Percentiles rank a stretch among this genome's conserved stretches.
Conservation (phyloP, 2,888 invertebrate species). For the Trichacis sp. region DNA sequence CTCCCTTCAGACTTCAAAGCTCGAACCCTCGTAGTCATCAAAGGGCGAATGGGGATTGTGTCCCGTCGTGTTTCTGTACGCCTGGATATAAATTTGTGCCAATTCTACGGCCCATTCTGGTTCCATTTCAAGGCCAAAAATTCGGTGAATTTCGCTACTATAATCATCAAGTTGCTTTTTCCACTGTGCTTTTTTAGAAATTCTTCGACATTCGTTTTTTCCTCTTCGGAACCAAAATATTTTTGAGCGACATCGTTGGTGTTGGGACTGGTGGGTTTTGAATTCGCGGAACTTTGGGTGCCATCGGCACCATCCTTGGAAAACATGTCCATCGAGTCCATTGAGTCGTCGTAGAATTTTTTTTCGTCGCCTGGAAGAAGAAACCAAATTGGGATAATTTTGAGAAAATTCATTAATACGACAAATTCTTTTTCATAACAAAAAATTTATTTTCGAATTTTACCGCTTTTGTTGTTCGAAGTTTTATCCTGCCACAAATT, state of each 20-base stretch:
- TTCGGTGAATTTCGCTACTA: conserved; percentile 74
- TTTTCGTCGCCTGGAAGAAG: too few relatives aligned
- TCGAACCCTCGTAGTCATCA: too few relatives aligned
- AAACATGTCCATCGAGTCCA: conserved; percentile 76
- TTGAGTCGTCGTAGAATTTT: conserved; percentile 75
- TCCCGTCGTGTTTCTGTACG: conserved; percentile 70
- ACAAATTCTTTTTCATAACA: too few relatives aligned
- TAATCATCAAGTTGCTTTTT: conserved; percentile 71
- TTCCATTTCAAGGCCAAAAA: conserved; percentile 75
- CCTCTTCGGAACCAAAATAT: conserved; percentile 78
- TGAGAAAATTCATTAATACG: too few relatives aligned
- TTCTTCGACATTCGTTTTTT: conserved; percentile 75
- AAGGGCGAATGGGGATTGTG: conserved; percentile 72
- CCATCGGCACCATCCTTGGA: conserved; percentile 64
- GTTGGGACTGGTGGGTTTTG: conserved; percentile 60
- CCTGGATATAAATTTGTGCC: conserved; percentile 72
- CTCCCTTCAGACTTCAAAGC: too few relatives aligned
- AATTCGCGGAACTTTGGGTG: conserved; percentile 57
- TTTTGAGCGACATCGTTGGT: conserved; percentile 43
- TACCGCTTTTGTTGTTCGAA: conserved; percentile 67
- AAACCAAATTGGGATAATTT: too few relatives aligned
- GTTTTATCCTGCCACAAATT: conserved; percentile 71
- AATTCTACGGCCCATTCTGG: conserved; percentile 77
- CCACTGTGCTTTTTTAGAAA: conserved; percentile 72
- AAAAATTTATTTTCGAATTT: too few relatives aligned